These are phyloP conservation scores for Istiophorus platypterus DNA, from an alignment of 2,113 vertebrate species.

Conservation along the genomic window DNA sequence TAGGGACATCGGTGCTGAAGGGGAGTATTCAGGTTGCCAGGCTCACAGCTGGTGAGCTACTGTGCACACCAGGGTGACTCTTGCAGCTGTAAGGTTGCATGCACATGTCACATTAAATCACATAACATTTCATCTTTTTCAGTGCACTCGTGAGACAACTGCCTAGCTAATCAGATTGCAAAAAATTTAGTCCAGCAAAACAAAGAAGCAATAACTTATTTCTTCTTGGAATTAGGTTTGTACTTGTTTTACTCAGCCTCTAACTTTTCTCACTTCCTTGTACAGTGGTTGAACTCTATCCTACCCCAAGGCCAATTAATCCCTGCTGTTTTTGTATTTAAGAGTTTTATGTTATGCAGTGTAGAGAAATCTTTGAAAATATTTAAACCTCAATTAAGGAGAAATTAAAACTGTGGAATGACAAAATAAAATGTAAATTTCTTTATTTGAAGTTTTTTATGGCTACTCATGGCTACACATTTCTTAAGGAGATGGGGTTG, in stretches of 20 bases:
- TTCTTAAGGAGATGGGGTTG: no score
- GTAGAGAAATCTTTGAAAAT: no score
- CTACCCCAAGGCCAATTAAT: no score
- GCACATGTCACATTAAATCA: conserved; percentile 67
- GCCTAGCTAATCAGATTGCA: conserved; percentile 18
- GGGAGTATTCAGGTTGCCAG: conserved; percentile 10
- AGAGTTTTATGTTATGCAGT: neutral
- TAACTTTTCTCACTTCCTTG: neutral
- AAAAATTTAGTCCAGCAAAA: neutral
- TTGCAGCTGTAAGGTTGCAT: conserved; percentile 55
- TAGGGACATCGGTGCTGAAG: neutral
- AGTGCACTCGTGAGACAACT: conserved; percentile 26
- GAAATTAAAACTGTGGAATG: no score
- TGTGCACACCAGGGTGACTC: conserved; percentile 43
- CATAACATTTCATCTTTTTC: conserved; percentile 15
- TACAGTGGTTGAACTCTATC: no score
- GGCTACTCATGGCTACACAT: no score
- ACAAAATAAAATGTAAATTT: no score
- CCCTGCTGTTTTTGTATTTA: neutral
- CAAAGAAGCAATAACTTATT: neutral
- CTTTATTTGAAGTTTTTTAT: no score
- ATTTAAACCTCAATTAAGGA: no score
- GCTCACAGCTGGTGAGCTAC: conserved; percentile 56
- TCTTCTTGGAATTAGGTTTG: neutral
- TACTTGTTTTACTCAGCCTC: neutral